phyloP scores from a whole-genome alignment of 2,797 vertebrate species.

The Ceyx erithaca region DNA sequence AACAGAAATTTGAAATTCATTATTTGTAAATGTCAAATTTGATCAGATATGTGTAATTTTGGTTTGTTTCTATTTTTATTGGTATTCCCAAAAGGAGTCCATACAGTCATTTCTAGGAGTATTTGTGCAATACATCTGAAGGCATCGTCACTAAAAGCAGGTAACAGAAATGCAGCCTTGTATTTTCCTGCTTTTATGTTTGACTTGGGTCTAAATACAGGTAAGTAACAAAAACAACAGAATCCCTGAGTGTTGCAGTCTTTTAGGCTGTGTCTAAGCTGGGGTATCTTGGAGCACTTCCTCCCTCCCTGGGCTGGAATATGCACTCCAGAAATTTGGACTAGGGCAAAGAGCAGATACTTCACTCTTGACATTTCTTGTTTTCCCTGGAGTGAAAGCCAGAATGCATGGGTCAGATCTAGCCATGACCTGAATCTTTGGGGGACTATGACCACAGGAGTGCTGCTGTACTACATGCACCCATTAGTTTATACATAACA shows the following conservation, averaged over 20 bases:
- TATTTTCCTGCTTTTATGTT: neutral
- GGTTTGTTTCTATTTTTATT: neutral
- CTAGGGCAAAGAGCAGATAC: neutral
- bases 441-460: neutral
- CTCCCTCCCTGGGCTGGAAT: neutral
- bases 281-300: neutral
- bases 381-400: neutral
- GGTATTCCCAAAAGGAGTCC: neutral
- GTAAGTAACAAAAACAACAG: neutral
- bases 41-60: neutral
- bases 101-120: neutral
- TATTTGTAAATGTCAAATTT: neutral
- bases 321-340: neutral
- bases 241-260: neutral
- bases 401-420: neutral
- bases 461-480: neutral
- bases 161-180: neutral
- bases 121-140: neutral
- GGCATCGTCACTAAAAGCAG: neutral
- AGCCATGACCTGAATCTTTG: neutral
- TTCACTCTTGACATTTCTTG: neutral
- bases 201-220: neutral
- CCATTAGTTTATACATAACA: neutral
- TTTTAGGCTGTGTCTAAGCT: neutral
- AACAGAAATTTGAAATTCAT: neutral